Base-by-base conservation (phyloP, 2,797 vertebrate species). In the Odontamblyopus rebecca region DNA sequence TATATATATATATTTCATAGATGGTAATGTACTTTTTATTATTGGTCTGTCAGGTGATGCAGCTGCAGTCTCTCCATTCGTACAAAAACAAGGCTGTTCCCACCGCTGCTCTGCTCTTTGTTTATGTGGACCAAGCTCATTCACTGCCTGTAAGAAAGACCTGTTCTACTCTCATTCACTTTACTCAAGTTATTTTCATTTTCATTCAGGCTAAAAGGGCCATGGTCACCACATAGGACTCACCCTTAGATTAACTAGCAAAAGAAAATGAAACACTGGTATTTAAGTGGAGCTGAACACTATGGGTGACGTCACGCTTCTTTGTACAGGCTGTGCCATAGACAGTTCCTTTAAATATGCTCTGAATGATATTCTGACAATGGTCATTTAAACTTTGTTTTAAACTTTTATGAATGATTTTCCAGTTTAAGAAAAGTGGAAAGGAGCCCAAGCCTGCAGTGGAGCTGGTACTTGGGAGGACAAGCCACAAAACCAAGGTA, bases 401-500 rank as follows among this genome's bases (percentile, higher is more conserved):
- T 48, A 15, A 13, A 44, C 41, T 3, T 44, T 44, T 44, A 4
- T 48, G 13, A 48, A 13, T 48, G 44, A 48, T 16, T 71, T n/a
- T 80, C 38, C 71, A 98, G 97, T 76, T 96, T 41, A 95, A 94
- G 74, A 97, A 97, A 85, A 96, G 95, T 41, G 94, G 93, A 69
- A 97, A 97, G 80, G 93, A 94, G 6, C 95, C 96, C 68, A 95
- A 92, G 80, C 89, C 96, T 56, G 95, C 93, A 2, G 92, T 90
- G 48, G 94, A 93, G 70, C 72, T 97, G 60, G 80, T 85, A 0
- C 90, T 97, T 26, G 88, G 92, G 69, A 76, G 92, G 12, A 26
- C 68, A 60, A 16, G 90, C 94, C 50, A 88, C 86, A 71, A 98
- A 94, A 92, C 97, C 95, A 18, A 97, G 64, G 64, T 51, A 0